phyloP scores from a whole-genome alignment of 2,113 vertebrate species.

The Callionymus lyra region DNA sequence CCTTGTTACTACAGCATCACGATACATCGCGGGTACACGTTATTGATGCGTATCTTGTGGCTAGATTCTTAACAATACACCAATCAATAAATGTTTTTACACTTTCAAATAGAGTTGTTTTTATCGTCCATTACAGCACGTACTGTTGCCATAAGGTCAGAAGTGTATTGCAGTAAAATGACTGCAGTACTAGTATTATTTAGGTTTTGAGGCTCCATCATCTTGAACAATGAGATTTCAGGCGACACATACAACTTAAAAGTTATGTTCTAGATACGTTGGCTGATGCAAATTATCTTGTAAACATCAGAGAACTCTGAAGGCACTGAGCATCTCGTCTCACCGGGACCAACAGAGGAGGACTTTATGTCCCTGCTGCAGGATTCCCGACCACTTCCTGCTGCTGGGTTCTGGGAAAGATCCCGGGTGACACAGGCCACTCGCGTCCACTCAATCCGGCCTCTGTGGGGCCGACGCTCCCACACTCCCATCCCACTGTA shows the following conservation, averaged over 20 bases:
- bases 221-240: background rate
- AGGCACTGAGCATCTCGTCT: constrained; percentile 53
- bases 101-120: too few species aligned
- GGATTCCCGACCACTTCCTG: constrained; percentile 62
- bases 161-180: too few species aligned
- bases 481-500: constrained; percentile 30
- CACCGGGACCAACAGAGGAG: constrained; percentile 57
- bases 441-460: constrained; percentile 60
- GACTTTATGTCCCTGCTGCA: constrained; percentile 47
- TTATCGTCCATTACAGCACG: too few species aligned
- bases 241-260: background rate
- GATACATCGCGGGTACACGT: too few species aligned
- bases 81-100: too few species aligned
- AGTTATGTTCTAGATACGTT: background rate
- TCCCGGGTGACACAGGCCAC: constrained; percentile 60
- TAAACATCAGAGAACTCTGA: constrained; percentile 13
- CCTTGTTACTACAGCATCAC: too few species aligned
- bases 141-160: too few species aligned
- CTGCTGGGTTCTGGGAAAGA: constrained; percentile 47
- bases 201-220: background rate
- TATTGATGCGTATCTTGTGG: too few species aligned
- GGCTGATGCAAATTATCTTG: background rate
- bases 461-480: constrained; percentile 28
- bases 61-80: too few species aligned
- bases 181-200: too few species aligned